Base-by-base conservation (phyloP, 2,888 invertebrate species). In the Octodonta nipae region DNA sequence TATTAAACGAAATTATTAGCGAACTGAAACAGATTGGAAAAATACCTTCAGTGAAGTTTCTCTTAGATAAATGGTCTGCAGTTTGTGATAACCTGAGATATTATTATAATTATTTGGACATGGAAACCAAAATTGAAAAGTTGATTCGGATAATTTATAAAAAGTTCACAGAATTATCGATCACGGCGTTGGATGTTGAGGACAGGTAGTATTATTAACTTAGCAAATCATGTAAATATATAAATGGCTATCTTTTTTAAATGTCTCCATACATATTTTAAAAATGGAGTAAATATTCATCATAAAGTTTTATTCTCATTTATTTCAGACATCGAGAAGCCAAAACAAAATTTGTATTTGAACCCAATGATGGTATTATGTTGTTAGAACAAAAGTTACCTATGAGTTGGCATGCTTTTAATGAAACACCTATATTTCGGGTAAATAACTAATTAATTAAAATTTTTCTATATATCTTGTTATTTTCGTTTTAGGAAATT, bases 381-480 rank as follows among this genome's bases (percentile, higher is more conserved):
- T 69, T 79, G 29, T 63, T 86, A 28, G 86, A 87, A 50, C 87
- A 88, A 51, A 88, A 88, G 50, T 64, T 89, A 25, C 88, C 88
- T 0, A 81, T 88, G 74, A 83, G 87, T 0, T 87, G 87, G 87
- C 85, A 87, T 58, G 80, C 86, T 0, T 88, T 88, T 56, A 86
- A 87, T 57, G 76, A 83, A 44, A 83, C 84, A 0, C 87, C 87
- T 0, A 79, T 78, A 53, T 85, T 84, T 52, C 68, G 70, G 50
- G 69, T 69, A 58, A 51, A 46, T 11, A 8, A 4, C 3, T 12
- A 33, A 26, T n/a, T 12, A 26, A 11, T 26, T 26, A n/a, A 11
- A 6, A 11, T 3, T 8, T 26, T 26, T 26, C 11, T 13, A 3
- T 12, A 26, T 26, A 3, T 3, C 11, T 17, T 4, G 3, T 3